Percentiles rank a stretch among this genome's conserved stretches.
Conservation (phyloP, 1,140 invertebrate species). For the Paracyclopina nana region DNA sequence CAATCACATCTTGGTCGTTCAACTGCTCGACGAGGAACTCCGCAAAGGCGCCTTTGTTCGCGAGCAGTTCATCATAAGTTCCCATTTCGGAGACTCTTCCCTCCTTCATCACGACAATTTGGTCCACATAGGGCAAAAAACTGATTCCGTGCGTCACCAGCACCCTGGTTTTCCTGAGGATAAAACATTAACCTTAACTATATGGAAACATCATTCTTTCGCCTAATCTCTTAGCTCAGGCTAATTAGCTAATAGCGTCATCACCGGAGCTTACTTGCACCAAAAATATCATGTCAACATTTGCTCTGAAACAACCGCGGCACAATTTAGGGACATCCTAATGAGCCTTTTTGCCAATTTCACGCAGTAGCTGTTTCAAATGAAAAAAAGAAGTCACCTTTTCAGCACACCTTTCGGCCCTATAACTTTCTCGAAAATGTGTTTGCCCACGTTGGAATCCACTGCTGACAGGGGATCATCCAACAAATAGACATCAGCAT, state of each 20-base stretch:
- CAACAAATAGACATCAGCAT: conserved; percentile 71
- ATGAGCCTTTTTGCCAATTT: no score
- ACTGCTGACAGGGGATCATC: conserved; percentile 88
- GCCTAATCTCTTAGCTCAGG: no score
- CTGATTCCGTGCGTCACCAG: conserved; percentile 27
- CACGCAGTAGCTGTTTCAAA: no score
- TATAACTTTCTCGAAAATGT: conserved; percentile 28
- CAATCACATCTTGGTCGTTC: conserved; percentile 18
- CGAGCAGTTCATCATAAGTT: conserved; percentile 28
- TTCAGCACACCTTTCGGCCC: conserved; percentile 26
- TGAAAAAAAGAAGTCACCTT: no score
- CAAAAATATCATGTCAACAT: no score
- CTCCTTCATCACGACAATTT: conserved; percentile 30
- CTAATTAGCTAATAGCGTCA: no score
- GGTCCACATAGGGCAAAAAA: conserved; percentile 28
- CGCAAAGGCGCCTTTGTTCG: conserved; percentile 26
- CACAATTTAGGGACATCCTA: no score
- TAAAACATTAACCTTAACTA: no score
- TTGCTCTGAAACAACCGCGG: no score
- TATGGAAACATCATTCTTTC: no score
- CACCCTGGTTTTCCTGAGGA: conserved; percentile 25
- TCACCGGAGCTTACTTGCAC: no score
- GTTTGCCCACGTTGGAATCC: conserved; percentile 28
- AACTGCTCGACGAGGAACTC: conserved; percentile 26
- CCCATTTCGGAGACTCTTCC: conserved; percentile 30